phyloP scores from a whole-genome alignment of 2,888 invertebrate genomes.

The Heteromyza rotundicornis region DNA sequence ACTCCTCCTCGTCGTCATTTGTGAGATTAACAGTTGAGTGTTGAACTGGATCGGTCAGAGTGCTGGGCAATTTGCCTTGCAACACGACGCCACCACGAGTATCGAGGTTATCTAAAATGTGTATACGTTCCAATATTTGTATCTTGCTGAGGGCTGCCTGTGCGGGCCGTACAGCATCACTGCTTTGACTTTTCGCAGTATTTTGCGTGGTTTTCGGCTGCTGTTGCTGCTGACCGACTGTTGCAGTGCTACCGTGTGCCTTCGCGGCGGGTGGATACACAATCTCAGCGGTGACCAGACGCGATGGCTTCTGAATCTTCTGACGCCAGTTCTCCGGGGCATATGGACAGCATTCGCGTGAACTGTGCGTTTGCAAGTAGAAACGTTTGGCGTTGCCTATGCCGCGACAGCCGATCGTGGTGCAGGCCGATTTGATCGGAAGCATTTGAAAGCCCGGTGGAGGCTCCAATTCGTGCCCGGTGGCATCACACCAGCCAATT shows the following conservation, averaged over 20 bases:
- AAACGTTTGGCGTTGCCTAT: conserved; percentile 86
- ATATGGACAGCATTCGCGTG: conserved; percentile 80
- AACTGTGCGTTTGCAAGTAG: conserved; percentile 75
- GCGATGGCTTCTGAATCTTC: conserved; percentile 51
- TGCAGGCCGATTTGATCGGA: conserved; percentile 69
- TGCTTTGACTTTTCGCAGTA: too few relatives aligned
- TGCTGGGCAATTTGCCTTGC: background rate
- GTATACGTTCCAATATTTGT: background rate
- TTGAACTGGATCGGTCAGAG: background rate
- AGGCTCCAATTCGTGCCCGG: conserved; percentile 84
- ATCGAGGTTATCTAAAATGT: too few relatives aligned
- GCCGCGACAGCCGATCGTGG: conserved; percentile 86
- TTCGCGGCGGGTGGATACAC: conserved; percentile 13
- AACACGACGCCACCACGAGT: too few relatives aligned
- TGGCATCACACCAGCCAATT: conserved; percentile 88
- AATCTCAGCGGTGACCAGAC: conserved; percentile 38
- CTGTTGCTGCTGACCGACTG: background rate
- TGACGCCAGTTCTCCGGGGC: conserved; percentile 60
- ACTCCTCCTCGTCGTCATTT: background rate
- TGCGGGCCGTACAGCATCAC: background rate
- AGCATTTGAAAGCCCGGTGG: conserved; percentile 70
- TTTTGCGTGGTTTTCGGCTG: background rate
- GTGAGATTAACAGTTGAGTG: background rate
- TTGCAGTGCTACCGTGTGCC: background rate
- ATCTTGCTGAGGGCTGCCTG: background rate